These are phyloP conservation scores for Drosophila micromelanica DNA, from an alignment of 1,140 invertebrate genomes.

Conservation along the genomic window DNA sequence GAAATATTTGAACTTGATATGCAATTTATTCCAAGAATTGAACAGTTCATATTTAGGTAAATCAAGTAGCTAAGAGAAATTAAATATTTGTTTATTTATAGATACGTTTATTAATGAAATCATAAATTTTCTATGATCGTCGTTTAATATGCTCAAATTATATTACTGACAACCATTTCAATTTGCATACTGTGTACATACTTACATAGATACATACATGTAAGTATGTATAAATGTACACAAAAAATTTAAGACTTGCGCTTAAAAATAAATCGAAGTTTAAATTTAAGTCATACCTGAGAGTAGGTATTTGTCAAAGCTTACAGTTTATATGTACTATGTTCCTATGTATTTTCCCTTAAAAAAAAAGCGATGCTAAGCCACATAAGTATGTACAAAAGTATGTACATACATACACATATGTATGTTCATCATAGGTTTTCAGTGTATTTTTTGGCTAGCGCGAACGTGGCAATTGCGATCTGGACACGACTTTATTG, in stretches of 20 bases:
- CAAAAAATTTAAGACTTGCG: background rate
- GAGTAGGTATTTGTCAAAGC: no score
- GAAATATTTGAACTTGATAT: no score
- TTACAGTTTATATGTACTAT: background rate
- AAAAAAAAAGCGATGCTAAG: background rate
- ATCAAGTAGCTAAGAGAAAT: no score
- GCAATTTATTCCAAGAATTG: no score
- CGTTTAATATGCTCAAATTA: no score
- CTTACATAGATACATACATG: background rate
- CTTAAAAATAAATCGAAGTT: background rate
- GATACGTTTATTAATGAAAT: no score
- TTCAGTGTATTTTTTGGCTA: constrained; percentile 10
- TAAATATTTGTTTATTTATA: no score
- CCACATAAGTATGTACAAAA: background rate
- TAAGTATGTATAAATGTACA: background rate
- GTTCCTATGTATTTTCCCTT: background rate
- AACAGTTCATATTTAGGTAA: no score
- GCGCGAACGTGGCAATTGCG: constrained; percentile 75
- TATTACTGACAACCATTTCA: no score
- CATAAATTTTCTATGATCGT: no score
- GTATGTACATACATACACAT: background rate
- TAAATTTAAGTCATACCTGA: no score
- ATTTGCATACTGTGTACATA: background rate
- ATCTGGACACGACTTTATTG: constrained; percentile 78
- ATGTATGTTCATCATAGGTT: background rate